Evolutionary conservation across 2,888 invertebrate species (phyloP).

Genomic region (Linnaemya vulpina): DNA sequence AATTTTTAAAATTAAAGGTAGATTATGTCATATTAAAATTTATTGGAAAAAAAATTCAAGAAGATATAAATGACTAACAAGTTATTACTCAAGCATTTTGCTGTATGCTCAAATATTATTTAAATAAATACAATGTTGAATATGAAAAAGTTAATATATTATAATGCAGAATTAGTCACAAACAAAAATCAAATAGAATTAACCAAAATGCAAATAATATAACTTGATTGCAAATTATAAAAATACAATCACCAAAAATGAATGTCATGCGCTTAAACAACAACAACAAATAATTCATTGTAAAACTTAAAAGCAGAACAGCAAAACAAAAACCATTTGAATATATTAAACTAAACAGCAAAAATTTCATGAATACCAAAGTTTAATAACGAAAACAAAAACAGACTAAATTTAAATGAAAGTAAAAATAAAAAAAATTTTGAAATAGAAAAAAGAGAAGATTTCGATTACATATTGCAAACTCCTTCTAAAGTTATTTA

Average conservation of each 20-base stretch:
- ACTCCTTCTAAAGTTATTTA: not conserved
- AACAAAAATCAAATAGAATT: conserved; percentile 23
- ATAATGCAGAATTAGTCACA: conserved; percentile 45
- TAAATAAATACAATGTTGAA: conserved; percentile 15
- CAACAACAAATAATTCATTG: conserved; percentile 24
- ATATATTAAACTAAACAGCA: not conserved
- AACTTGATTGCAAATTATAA: conserved; percentile 53
- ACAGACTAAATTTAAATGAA: conserved; percentile 7
- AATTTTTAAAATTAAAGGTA: not conserved
- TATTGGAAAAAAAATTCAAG: not conserved
- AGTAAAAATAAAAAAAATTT: conserved; percentile 4
- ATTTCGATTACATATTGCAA: not conserved
- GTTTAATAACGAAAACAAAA: conserved; percentile 37
- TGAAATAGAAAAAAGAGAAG: not conserved
- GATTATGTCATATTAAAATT: conserved; percentile 57
- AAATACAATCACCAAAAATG: conserved; percentile 34
- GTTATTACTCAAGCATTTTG: not conserved
- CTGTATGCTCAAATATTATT: not conserved
- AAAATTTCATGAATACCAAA: conserved; percentile 57
- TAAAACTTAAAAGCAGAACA: conserved; percentile 14
- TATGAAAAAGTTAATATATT: conserved; percentile 13
- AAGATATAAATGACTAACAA: conserved; percentile 18
- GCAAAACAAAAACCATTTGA: conserved; percentile 10
- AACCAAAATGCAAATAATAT: conserved; percentile 43
- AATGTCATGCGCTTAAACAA: conserved; percentile 27